Percentiles rank a stretch among this genome's conserved stretches.
Conservation (phyloP, 2,797 vertebrate genomes). For the Ciconia nigra region DNA sequence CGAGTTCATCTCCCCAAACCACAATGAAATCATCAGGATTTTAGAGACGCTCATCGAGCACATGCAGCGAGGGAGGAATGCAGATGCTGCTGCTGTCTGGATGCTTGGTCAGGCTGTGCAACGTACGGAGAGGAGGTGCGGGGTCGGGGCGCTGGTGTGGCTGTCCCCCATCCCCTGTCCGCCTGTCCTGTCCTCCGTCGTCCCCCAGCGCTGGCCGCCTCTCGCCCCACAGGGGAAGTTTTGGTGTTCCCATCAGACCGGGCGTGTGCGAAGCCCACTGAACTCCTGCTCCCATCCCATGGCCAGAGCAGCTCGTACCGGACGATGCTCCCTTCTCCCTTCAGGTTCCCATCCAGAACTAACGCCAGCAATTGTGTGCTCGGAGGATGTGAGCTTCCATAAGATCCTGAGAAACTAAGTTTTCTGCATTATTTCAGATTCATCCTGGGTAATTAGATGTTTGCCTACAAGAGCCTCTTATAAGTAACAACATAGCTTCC, state of each 20-base stretch:
- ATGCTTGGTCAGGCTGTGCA: not conserved
- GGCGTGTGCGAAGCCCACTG: accelerated
- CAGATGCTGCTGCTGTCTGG: not conserved
- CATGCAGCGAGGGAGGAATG: accelerated
- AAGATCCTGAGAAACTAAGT: not conserved
- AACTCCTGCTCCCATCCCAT: accelerated
- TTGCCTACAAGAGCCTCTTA: not conserved
- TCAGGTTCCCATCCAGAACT: accelerated
- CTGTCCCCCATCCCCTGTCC: not conserved
- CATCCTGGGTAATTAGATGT: not conserved
- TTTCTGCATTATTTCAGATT: not conserved
- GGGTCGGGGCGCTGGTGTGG: accelerated
- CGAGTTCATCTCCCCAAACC: accelerated
- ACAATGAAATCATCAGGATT: not conserved
- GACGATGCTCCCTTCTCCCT: accelerated
- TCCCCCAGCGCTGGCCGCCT: accelerated
- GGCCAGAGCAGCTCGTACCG: not conserved
- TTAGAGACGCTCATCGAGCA: accelerated
- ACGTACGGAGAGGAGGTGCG: accelerated
- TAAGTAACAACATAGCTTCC: not conserved
- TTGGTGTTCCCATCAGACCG: not conserved
- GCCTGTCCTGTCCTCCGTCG: not conserved
- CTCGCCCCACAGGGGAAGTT: not conserved
- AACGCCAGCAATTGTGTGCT: not conserved
- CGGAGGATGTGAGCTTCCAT: accelerated